Percentiles rank a stretch among this genome's conserved stretches.
These are phyloP conservation scores for Pachycephus smyrnensis DNA, from an alignment of 2,888 invertebrate species.

Conservation along the genomic window DNA sequence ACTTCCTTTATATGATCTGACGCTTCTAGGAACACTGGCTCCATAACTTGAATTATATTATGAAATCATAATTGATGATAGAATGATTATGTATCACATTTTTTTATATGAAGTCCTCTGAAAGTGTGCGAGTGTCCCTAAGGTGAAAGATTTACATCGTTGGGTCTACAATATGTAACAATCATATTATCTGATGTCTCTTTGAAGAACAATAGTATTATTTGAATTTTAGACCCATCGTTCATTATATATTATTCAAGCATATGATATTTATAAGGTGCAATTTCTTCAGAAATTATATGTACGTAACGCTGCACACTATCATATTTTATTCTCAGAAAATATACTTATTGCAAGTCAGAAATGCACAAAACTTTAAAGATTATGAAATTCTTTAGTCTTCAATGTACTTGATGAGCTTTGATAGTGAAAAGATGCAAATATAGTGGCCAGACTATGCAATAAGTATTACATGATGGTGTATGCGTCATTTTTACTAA, in stretches of 20 bases:
- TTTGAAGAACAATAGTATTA: not conserved
- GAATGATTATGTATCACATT: not conserved
- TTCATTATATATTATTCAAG: not conserved
- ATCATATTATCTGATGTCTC: not conserved
- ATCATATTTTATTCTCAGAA: not conserved
- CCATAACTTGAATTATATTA: not conserved
- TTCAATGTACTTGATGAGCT: not conserved
- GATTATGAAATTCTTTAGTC: not conserved
- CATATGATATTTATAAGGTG: not conserved
- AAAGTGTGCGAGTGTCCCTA: not conserved
- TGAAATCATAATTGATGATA: not conserved
- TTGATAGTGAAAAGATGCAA: not conserved
- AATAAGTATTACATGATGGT: not conserved
- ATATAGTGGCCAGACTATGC: not conserved
- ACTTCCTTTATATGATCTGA: not conserved
- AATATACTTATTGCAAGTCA: too few relatives aligned
- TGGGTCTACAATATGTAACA: not conserved
- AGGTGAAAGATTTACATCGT: not conserved
- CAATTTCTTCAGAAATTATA: not conserved
- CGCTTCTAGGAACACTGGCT: not conserved
- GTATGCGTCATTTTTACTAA: not conserved
- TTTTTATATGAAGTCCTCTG: not conserved
- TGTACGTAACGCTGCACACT: not conserved
- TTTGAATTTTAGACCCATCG: not conserved
- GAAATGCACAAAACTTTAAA: too few relatives aligned